Percentiles rank a stretch among this genome's conserved stretches.
Conservation (phyloP, 2,113 vertebrate genomes). For the Petaurus breviceps region DNA sequence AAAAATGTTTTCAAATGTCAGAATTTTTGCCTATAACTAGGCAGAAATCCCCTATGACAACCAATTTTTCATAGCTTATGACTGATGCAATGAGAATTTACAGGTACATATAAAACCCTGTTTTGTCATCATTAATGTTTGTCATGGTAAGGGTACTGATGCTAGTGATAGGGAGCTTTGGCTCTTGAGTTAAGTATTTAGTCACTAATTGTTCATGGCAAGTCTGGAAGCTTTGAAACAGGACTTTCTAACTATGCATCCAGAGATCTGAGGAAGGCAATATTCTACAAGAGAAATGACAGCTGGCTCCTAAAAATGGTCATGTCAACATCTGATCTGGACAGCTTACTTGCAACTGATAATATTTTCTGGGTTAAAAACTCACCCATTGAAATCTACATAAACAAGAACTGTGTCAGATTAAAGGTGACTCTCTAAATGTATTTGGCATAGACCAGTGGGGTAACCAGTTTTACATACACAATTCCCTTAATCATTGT, state of each 20-base stretch:
- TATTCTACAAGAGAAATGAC: conserved; percentile 34
- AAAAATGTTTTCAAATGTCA: conserved; percentile 43
- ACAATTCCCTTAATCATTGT: conserved; percentile 24
- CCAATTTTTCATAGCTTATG: conserved; percentile 39
- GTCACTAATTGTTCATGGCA: conserved; percentile 43
- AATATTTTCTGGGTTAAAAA: conserved; percentile 42
- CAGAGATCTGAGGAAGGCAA: conserved; percentile 13
- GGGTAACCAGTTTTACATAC: background rate
- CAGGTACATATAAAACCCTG: background rate
- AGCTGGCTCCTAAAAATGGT: conserved; percentile 9
- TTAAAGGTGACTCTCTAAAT: conserved; percentile 29
- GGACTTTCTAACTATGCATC: background rate
- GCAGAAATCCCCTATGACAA: conserved; percentile 34
- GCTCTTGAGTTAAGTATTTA: background rate
- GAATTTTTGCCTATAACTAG: conserved; percentile 13
- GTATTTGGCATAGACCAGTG: conserved; percentile 7
- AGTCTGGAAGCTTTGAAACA: conserved; percentile 16
- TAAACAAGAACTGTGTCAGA: conserved; percentile 49
- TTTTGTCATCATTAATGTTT: conserved; percentile 29
- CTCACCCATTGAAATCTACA: background rate
- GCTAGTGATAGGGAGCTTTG: background rate
- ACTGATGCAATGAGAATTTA: background rate
- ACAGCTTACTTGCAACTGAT: conserved; percentile 28
- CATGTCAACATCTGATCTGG: conserved; percentile 12
- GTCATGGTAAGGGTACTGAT: background rate